A percentile compares a stretch with the other conserved stretches of the same genome.
phyloP scores from a whole-genome alignment of 2,888 invertebrate species.

The Pyrocoelia pectoralis region DNA sequence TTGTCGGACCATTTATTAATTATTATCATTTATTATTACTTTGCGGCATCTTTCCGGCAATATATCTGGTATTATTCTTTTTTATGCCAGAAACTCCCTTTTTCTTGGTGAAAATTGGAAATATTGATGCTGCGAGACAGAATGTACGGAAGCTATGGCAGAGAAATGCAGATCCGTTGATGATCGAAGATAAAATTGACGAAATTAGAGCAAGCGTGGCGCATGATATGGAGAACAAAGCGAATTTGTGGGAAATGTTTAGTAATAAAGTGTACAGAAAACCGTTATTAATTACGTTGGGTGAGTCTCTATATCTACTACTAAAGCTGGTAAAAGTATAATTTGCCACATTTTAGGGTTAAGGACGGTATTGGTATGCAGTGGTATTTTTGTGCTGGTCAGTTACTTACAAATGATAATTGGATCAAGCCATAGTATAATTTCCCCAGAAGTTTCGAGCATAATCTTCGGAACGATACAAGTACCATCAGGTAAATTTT shows the following conservation, averaged over 20 bases:
- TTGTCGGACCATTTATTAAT: slow-evolving; percentile 54
- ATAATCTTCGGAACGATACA: slow-evolving; percentile 69
- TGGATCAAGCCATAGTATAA: slow-evolving; percentile 61
- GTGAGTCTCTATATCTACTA: background rate
- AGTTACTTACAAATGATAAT: slow-evolving; percentile 63
- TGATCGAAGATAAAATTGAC: slow-evolving; percentile 45
- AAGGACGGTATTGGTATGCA: background rate
- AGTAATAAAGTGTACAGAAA: slow-evolving; percentile 13
- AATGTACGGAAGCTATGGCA: slow-evolving; percentile 50
- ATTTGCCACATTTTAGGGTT: background rate
- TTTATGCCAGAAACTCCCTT: slow-evolving; percentile 62
- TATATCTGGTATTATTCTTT: slow-evolving; percentile 53
- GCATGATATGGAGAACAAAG: slow-evolving; percentile 13
- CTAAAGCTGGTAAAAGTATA: background rate
- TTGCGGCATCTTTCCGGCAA: slow-evolving; percentile 50
- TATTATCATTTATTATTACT: slow-evolving; percentile 53
- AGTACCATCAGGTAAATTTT: slow-evolving; percentile 61
- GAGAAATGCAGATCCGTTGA: slow-evolving; percentile 56
- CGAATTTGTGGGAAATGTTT: slow-evolving; percentile 4
- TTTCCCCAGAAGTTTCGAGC: slow-evolving; percentile 65
- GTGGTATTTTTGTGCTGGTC: background rate
- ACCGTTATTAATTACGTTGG: slow-evolving; percentile 5
- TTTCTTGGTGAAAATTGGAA: slow-evolving; percentile 56
- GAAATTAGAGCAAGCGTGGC: slow-evolving; percentile 54
- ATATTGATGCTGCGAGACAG: slow-evolving; percentile 49